phyloP scores from a whole-genome alignment of 2,888 invertebrate species.

The Cyrtodaria siliqua region DNA sequence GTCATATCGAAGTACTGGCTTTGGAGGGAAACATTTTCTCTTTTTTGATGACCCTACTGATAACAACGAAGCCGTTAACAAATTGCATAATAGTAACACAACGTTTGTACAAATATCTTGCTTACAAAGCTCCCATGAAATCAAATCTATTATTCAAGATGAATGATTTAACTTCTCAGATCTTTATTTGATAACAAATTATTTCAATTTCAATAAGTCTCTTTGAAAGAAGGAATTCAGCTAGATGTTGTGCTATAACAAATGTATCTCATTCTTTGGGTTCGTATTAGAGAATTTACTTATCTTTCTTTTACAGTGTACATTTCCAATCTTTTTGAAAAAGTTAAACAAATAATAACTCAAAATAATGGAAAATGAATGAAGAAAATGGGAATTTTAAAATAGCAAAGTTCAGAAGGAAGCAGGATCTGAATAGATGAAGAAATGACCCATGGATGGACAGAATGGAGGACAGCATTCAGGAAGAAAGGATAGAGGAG shows the following conservation, averaged over 20 bases:
- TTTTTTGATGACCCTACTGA: conserved; percentile 35
- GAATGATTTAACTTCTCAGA: conserved; percentile 50
- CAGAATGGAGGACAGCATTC: too few relatives aligned
- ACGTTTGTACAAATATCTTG: conserved; percentile 29
- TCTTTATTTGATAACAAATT: conserved; percentile 48
- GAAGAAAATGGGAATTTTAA: too few relatives aligned
- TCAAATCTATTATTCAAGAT: conserved; percentile 44
- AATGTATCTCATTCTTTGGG: conserved; percentile 25
- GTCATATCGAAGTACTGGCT: conserved; percentile 27
- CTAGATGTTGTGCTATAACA: conserved; percentile 28
- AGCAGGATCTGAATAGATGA: too few relatives aligned
- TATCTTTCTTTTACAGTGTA: too few relatives aligned
- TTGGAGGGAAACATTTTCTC: conserved; percentile 25
- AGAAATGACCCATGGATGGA: too few relatives aligned
- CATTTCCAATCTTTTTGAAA: too few relatives aligned
- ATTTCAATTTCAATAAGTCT: conserved; percentile 27
- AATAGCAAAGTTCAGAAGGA: too few relatives aligned
- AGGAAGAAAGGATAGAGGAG: too few relatives aligned
- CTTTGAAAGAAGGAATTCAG: conserved; percentile 11
- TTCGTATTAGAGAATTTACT: too few relatives aligned
- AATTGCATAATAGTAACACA: conserved; percentile 48
- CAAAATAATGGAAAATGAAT: too few relatives aligned
- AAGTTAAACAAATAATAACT: too few relatives aligned
- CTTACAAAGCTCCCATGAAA: conserved; percentile 26
- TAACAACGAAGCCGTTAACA: conserved; percentile 31